phyloP scores from a whole-genome alignment of 2,797 vertebrate genomes.

The Centroberyx gerrardi region DNA sequence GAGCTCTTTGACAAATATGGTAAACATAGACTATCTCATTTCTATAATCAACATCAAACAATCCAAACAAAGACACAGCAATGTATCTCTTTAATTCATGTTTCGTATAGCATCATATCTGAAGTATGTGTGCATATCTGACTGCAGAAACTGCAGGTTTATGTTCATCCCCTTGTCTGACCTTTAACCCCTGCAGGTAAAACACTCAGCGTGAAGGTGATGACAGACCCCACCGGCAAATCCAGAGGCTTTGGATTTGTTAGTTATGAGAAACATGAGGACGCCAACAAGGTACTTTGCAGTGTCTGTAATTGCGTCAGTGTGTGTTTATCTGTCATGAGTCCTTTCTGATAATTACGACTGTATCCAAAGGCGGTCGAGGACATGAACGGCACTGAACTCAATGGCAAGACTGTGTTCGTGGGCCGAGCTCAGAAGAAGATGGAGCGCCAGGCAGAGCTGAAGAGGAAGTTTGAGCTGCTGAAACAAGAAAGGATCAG shows the following conservation, averaged over 20 bases:
- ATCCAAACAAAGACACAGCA: too few relatives aligned
- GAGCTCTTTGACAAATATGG: constrained; percentile 97
- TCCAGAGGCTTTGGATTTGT: constrained; percentile 99
- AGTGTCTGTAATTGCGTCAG: not conserved
- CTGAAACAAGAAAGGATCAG: constrained; percentile 98
- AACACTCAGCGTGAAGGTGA: constrained; percentile 98
- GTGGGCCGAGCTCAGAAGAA: constrained; percentile 99
- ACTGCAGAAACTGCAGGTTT: not conserved
- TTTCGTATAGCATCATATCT: not conserved
- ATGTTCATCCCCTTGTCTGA: not conserved
- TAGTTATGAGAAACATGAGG: constrained; percentile 98
- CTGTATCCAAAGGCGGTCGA: constrained; percentile 91
- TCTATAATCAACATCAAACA: too few relatives aligned
- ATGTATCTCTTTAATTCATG: not conserved
- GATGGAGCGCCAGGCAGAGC: constrained; percentile 96
- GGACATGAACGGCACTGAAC: constrained; percentile 97
- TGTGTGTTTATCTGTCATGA: constrained; percentile 4
- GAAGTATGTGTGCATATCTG: too few relatives aligned
- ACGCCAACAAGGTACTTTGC: constrained; percentile 93
- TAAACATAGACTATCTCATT: constrained; percentile 68
- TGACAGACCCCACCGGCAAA: constrained; percentile 96
- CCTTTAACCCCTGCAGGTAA: constrained; percentile 88
- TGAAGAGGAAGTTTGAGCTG: constrained; percentile 96
- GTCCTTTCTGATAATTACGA: constrained; percentile 19
- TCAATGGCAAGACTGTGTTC: constrained; percentile 95